Evolutionary conservation across 2,113 vertebrate genomes (phyloP).

Genomic region (Nothobranchius kuhntae): DNA sequence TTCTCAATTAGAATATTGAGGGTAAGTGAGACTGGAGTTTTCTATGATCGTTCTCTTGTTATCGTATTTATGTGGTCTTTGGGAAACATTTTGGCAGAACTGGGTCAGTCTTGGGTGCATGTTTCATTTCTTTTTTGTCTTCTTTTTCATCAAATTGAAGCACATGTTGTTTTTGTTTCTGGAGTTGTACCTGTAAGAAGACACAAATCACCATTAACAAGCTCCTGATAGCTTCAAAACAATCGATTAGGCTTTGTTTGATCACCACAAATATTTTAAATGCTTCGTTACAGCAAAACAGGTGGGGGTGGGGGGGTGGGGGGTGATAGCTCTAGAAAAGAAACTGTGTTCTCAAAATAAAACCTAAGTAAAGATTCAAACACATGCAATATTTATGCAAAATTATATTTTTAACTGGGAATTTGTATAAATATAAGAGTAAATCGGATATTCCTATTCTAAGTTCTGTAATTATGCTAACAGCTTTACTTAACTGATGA

Average conservation of each 20-base stretch:
- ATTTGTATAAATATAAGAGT: neutral
- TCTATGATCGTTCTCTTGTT: conserved; percentile 50
- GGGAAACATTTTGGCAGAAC: conserved; percentile 71
- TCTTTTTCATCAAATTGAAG: conserved; percentile 49
- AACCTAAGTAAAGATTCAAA: neutral
- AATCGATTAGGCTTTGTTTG: neutral
- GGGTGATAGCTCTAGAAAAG: neutral
- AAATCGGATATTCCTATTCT: no score
- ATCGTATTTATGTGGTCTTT: conserved; percentile 66
- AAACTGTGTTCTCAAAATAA: neutral
- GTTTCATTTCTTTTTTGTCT: conserved; percentile 55
- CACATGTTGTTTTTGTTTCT: conserved; percentile 62
- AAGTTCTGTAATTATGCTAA: neutral
- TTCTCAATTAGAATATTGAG: conserved; percentile 55
- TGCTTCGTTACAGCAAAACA: neutral
- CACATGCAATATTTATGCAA: neutral
- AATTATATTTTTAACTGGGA: neutral
- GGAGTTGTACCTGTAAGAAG: conserved; percentile 51
- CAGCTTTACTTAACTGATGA: neutral
- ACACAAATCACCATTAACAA: conserved; percentile 55
- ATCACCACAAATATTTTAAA: neutral
- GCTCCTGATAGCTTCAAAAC: conserved; percentile 24
- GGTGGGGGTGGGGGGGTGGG: neutral
- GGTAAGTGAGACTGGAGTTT: conserved; percentile 53
- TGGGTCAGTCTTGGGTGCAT: conserved; percentile 55